phyloP scores from a whole-genome alignment of 2,888 invertebrate species.

The Drosophila putrida region DNA sequence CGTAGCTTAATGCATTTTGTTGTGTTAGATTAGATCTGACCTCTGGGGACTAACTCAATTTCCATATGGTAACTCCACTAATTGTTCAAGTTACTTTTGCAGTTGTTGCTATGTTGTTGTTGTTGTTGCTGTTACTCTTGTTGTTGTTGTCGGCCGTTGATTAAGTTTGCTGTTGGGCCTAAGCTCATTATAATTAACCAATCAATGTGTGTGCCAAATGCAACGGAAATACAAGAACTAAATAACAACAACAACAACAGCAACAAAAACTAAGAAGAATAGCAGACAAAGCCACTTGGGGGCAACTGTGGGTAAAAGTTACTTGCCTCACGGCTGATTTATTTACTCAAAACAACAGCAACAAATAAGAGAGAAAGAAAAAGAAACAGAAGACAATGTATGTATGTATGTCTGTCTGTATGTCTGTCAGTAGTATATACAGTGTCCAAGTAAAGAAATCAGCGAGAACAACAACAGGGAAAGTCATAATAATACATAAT shows the following conservation, averaged over 20 bases:
- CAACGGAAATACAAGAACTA: constrained; percentile 45
- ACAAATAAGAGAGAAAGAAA: constrained; percentile 26
- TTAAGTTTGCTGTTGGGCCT: constrained; percentile 43
- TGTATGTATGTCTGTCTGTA: neutral
- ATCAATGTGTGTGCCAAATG: constrained; percentile 58
- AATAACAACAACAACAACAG: constrained; percentile 8
- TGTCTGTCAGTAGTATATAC: neutral
- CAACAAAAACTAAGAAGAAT: neutral
- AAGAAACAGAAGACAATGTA: neutral
- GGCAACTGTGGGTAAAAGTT: constrained; percentile 66
- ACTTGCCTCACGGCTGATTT: constrained; percentile 73
- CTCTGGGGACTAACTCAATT: constrained; percentile 31
- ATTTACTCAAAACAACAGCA: constrained; percentile 70
- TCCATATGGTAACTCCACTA: constrained; percentile 45
- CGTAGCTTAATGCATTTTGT: too few species aligned
- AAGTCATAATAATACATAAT: constrained; percentile 57
- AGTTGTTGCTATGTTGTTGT: constrained; percentile 1
- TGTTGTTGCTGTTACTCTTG: neutral
- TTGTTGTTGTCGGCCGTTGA: constrained; percentile 17
- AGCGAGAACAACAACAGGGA: constrained; percentile 26
- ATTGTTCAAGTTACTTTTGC: constrained; percentile 33
- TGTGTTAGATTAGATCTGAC: too few species aligned
- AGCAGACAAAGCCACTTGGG: constrained; percentile 37
- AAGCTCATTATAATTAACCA: constrained; percentile 75
- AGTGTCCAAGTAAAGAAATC: constrained; percentile 35